Evolutionary conservation across 2,888 invertebrate genomes (phyloP), one percentile per base, ranked within the genome.

Genomic region (Brachypalpus laphriformis): DNA sequence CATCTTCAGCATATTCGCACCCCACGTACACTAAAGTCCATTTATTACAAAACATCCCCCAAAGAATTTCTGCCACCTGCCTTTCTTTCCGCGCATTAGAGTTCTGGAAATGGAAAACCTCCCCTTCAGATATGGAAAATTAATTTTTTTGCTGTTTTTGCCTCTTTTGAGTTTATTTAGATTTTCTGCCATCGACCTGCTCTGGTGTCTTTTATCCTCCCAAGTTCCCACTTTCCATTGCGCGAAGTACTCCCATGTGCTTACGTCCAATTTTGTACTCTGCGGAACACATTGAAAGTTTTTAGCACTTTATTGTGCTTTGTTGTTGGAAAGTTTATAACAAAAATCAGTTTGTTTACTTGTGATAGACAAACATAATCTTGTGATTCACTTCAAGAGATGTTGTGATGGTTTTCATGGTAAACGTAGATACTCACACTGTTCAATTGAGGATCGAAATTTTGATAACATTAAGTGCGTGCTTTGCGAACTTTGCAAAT

Each of bases 101-200:
- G 63, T 66, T n/a, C n/a, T 71, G 31, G 37, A 75, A 81, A 71
- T 71, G 54, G 63, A 47, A 70, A 54, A 66, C 37, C 61, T 54
- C 56, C 22, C 78, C 74, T 68, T 20, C 11, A 71, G 80, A 85
- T 85, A 81, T 80, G 85, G 81, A 75, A 76, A 85, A 85, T 85
- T 81, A 85, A 75, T 85, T 85, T 81, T 75, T 49, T 63, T 45
- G 31, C 63, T 74, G 54, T 77, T 34, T 40, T 47, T 20, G 34
- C 5, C 40, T 54, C 16, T 37, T 34, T 37, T 61, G n/a, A 20
- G 40, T 77, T 78, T 72, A 68, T 68, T 66, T 72, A 68, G 77
- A 76, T 59, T 74, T 74, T 56, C 40, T 57, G 18, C 40, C 31
- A 45, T 71, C 71, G 54, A 56, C 61, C 45, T 56, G 63, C 56